Conservation (phyloP, 2,797 vertebrate species). For the Lepilemur ruficaudatus region DNA sequence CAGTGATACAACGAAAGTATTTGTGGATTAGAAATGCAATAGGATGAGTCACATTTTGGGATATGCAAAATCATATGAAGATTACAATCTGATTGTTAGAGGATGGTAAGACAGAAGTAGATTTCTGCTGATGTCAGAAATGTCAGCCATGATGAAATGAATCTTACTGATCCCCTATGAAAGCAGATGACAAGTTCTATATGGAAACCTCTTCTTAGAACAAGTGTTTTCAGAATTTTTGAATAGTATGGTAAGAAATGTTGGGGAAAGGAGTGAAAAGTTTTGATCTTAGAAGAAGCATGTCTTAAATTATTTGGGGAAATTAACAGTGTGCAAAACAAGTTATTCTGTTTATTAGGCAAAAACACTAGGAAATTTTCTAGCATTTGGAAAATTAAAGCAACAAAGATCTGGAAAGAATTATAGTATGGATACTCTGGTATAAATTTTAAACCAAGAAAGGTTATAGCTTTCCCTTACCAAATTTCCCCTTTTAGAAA, state of each 20-base stretch:
- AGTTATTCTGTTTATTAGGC: background rate
- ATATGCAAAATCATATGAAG: background rate
- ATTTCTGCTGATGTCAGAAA: background rate
- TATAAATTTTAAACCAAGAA: background rate
- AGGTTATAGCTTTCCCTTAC: background rate
- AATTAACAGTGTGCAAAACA: background rate
- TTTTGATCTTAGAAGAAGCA: background rate
- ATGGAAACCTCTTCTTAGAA: background rate
- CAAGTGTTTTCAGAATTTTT: background rate
- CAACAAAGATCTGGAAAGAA: background rate
- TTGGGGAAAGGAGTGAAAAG: background rate
- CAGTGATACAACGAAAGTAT: background rate
- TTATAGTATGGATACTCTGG: background rate
- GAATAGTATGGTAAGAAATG: background rate
- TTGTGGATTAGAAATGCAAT: background rate
- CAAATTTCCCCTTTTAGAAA: background rate
- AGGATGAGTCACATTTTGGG: background rate
- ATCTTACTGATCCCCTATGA: background rate
- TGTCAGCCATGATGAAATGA: background rate
- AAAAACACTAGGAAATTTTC: background rate
- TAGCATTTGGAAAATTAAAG: background rate
- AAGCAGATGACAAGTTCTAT: background rate
- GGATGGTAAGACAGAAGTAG: background rate
- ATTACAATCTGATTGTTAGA: background rate
- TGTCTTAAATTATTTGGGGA: background rate